Conservation (phyloP, 2,888 invertebrate species). For the Troilus luridus region DNA sequence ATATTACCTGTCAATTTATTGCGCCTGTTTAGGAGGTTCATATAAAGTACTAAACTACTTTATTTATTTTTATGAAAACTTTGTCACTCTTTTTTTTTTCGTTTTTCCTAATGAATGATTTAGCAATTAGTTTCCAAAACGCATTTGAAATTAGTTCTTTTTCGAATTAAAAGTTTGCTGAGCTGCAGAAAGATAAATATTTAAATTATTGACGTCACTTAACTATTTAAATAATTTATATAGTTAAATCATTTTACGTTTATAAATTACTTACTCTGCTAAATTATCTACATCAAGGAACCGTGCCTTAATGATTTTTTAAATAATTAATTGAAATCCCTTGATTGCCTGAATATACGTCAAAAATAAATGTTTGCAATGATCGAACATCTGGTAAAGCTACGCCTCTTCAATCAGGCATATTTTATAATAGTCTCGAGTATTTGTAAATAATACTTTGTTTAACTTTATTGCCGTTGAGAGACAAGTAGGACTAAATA, state of each 20-base stretch:
- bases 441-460: not conserved
- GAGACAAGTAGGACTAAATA: not conserved
- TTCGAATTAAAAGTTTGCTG: not conserved
- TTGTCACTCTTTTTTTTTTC: not conserved
- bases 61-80: not conserved
- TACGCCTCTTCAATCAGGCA: not conserved
- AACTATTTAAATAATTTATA: no score
- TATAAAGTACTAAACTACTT: no score
- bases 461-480: not conserved
- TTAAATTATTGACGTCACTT: no score
- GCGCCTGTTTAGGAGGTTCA: no score
- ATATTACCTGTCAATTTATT: no score
- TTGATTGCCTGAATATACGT: not conserved
- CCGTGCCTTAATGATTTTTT: not conserved
- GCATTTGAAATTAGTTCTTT: not conserved
- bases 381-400: not conserved
- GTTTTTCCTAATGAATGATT: not conserved
- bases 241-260: no score
- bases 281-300: not conserved
- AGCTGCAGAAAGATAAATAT: no score
- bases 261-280: no score
- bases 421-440: not conserved
- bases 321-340: not conserved
- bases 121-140: not conserved
- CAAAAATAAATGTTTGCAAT: conserved; percentile 2